These are phyloP conservation scores for Eucidaris tribuloides DNA, from an alignment of 35 echinoderm and acorn worm genomes.

Conservation along the genomic window DNA sequence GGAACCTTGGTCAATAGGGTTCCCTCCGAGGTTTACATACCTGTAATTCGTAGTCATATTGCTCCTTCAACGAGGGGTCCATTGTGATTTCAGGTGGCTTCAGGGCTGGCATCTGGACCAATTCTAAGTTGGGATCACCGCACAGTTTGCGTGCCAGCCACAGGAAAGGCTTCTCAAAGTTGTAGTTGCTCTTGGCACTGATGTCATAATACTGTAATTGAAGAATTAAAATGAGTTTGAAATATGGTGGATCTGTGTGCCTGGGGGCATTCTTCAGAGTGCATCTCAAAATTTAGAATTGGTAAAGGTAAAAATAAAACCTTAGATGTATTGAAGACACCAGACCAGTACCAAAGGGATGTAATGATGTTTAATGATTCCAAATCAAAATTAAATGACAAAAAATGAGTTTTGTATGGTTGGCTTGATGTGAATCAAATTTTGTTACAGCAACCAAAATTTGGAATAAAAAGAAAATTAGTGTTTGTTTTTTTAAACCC, in stretches of 20 bases:
- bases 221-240: conserved; percentile 15
- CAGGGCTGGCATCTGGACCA: conserved; percentile 81
- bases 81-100: conserved; percentile 72
- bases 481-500: too few species aligned
- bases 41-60: conserved; percentile 73
- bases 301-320: too few species aligned
- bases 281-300: too few species aligned
- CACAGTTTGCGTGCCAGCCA: conserved; percentile 88
- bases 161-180: conserved; percentile 98
- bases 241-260: background rate
- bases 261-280: background rate
- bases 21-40: conserved; percentile 39
- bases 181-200: conserved; percentile 98
- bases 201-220: conserved; percentile 89
- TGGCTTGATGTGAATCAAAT: too few species aligned
- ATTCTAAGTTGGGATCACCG: conserved; percentile 76
- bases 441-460: too few species aligned
- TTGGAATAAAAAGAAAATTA: too few species aligned
- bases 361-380: too few species aligned
- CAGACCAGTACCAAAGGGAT: too few species aligned
- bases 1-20: too few species aligned
- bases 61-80: background rate
- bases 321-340: too few species aligned
- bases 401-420: too few species aligned
- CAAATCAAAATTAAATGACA: too few species aligned